Conservation (phyloP, 2,113 vertebrate genomes). For the Lophochroa leadbeateri region DNA sequence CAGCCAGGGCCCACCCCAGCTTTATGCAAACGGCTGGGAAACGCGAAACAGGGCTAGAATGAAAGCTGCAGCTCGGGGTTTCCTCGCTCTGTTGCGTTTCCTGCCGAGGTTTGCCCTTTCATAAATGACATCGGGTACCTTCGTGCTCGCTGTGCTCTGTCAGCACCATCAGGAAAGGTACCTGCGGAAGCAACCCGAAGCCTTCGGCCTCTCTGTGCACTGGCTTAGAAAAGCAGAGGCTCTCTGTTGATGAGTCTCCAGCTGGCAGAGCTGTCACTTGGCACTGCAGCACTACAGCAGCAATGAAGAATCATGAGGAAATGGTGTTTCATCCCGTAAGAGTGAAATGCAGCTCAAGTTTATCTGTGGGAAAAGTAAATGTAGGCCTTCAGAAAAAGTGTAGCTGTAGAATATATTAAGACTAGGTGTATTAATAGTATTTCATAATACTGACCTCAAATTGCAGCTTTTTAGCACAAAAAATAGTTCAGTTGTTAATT, state of each 20-base stretch:
- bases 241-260: not conserved
- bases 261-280: not conserved
- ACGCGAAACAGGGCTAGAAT: accelerated
- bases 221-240: not conserved
- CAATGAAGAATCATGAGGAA: not conserved
- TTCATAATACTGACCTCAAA: not conserved
- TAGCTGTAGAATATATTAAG: not conserved
- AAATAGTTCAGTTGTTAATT: not conserved
- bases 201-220: not conserved
- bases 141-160: accelerated
- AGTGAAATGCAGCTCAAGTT: not conserved
- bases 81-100: accelerated
- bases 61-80: accelerated
- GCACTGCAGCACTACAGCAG: not conserved
- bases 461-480: not conserved
- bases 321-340: accelerated
- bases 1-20: not conserved
- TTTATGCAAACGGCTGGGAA: not conserved
- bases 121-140: accelerated
- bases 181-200: not conserved
- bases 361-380: not conserved
- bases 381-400: not conserved
- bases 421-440: accelerated
- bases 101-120: not conserved
- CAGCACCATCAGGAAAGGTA: not conserved